Base-by-base conservation (phyloP, 2,113 vertebrate genomes). In the Phylloscopus trochiloides region DNA sequence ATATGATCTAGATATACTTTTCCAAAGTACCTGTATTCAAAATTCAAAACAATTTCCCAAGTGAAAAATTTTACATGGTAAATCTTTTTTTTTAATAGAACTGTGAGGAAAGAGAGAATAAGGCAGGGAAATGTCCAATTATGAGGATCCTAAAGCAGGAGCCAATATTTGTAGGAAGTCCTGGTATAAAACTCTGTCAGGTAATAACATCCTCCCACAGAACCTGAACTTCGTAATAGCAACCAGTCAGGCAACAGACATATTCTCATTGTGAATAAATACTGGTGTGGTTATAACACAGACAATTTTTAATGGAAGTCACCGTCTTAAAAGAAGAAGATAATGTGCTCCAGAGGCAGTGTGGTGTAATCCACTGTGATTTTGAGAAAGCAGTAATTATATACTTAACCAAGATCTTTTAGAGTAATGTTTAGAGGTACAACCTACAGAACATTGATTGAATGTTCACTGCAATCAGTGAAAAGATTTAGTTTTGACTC, bases 121-220 rank as follows among this genome's bases (percentile, higher is more conserved):
- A 34, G 12, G 1, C 1, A 1, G 8, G 1, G 0, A 51, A 72
- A 26, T 17, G 17, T 34, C 14, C 36, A 34, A 2, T 73, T 63
- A 42, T 51, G n/a, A 63, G 3, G 6, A 55, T 31, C 21, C 26
- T 75, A 45, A 48, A 47, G 13, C 14, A 68, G 9, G 6, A 75
- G 40, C 17, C 26, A 58, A 36, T 32, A 5, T 10, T 40, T 65
- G 20, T 9, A 75, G 31, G n/a, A 85, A 68, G 13, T 25, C 15
- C 14, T 75, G 63, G 29, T 28, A 21, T 62, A 48, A 74, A 81
- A 52, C 4, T 54, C 48, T 52, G 21, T 24, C 21, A 74, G 31
- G 12, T 8, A 50, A 9, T 21, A 42, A 17, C 24, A 34, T 59
- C 15, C 3, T 9, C 13, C 13, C 34, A 22, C 31, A 45, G 75